These are phyloP conservation scores for Nettapus auritus DNA, from an alignment of 2,113 vertebrate species.

Conservation along the genomic window DNA sequence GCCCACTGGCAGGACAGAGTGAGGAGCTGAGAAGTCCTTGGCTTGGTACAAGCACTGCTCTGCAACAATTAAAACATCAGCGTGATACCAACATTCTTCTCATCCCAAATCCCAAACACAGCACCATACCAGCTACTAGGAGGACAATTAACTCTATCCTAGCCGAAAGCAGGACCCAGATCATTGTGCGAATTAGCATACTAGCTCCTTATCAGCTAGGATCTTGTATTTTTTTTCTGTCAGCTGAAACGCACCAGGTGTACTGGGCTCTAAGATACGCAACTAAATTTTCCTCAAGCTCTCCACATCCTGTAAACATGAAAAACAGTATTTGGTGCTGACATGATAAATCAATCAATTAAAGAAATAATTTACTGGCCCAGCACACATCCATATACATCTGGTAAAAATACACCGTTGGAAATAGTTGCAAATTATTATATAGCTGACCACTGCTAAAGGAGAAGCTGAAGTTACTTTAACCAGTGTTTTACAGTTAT, in stretches of 20 bases:
- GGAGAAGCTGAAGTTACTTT: not conserved
- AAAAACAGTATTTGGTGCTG: not conserved
- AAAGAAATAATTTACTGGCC: not conserved
- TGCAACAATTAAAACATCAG: too few relatives aligned
- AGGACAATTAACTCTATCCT: too few relatives aligned
- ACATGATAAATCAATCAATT: not conserved
- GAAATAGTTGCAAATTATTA: not conserved
- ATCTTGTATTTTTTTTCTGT: not conserved
- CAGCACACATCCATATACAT: not conserved
- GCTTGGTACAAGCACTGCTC: too few relatives aligned
- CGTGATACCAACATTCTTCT: too few relatives aligned
- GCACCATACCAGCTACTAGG: too few relatives aligned
- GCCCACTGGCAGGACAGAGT: too few relatives aligned
- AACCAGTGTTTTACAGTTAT: not conserved
- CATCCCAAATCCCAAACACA: too few relatives aligned
- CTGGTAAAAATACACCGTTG: not conserved
- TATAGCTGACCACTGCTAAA: not conserved
- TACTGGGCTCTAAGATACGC: not conserved
- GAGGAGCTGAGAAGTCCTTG: too few relatives aligned
- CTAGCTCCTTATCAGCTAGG: not conserved
- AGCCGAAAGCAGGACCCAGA: not conserved
- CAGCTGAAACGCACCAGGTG: constrained; percentile 4
- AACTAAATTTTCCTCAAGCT: not conserved
- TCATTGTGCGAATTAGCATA: not conserved
- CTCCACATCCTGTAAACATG: not conserved